Evolutionary conservation across 2,888 invertebrate genomes (phyloP).

Genomic region (Habroteleia sp.): DNA sequence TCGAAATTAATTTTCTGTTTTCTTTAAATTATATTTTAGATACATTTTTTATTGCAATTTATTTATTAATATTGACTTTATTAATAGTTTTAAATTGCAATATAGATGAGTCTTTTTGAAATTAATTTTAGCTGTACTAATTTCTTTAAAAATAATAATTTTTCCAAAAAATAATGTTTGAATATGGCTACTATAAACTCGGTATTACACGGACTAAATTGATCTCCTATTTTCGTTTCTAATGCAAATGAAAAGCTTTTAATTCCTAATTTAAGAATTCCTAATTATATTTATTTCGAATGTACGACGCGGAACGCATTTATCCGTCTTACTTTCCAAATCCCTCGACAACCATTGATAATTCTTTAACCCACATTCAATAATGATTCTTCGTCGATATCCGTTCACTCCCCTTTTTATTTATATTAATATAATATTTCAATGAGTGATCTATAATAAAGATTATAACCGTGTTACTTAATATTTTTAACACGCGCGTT

Average conservation of each 20-base stretch:
- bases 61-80: too few species aligned
- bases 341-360: slow-evolving; percentile 27
- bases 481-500: not conserved
- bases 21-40: too few species aligned
- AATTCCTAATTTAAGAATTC: slow-evolving; percentile 33
- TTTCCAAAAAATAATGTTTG: too few species aligned
- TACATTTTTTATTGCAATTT: too few species aligned
- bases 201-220: slow-evolving; percentile 18
- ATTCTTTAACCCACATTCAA: slow-evolving; percentile 48
- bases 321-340: slow-evolving; percentile 33
- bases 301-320: slow-evolving; percentile 13
- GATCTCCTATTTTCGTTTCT: slow-evolving; percentile 16
- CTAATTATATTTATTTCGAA: slow-evolving; percentile 34
- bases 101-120: too few species aligned
- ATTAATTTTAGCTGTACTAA: too few species aligned
- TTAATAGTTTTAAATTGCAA: too few species aligned
- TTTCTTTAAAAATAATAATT: too few species aligned
- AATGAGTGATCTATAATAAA: slow-evolving; percentile 18
- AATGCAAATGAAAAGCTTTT: not conserved
- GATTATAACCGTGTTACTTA: not conserved
- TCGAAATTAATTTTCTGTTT: too few species aligned
- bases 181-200: too few species aligned
- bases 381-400: slow-evolving; percentile 24
- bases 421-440: slow-evolving; percentile 15
- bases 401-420: slow-evolving; percentile 1